These are phyloP conservation scores for Drosophila mojavensis DNA, from an alignment of 1,140 invertebrate species.

Conservation along the genomic window DNA sequence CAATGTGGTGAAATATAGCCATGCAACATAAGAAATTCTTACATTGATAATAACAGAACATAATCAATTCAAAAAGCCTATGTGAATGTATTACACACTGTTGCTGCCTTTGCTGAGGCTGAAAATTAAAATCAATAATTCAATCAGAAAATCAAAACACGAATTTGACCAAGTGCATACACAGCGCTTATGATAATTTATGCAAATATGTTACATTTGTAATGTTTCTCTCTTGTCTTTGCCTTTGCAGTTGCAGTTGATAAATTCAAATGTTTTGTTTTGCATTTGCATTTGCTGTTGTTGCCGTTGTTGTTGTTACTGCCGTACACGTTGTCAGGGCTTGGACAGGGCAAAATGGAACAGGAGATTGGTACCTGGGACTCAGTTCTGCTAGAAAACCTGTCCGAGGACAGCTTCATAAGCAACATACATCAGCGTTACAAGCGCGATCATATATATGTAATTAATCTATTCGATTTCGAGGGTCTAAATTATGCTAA, in stretches of 20 bases:
- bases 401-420: constrained; percentile 90
- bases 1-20: neutral
- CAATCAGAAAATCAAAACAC: constrained; percentile 81
- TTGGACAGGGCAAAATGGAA: constrained; percentile 65
- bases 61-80: constrained; percentile 13
- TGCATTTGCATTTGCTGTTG: constrained; percentile 47
- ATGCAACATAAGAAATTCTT: neutral
- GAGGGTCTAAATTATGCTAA: neutral
- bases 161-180: constrained; percentile 58
- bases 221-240: constrained; percentile 18
- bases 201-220: constrained; percentile 64
- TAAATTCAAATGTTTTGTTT: constrained; percentile 64
- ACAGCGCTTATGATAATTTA: constrained; percentile 64
- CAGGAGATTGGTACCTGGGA: constrained; percentile 89
- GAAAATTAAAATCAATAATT: constrained; percentile 80
- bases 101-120: constrained; percentile 52
- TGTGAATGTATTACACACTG: constrained; percentile 24
- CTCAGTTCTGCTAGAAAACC: constrained; percentile 89
- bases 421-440: constrained; percentile 90
- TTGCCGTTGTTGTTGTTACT: constrained; percentile 37
- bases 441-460: constrained; percentile 92
- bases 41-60: neutral
- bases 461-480: constrained; percentile 81
- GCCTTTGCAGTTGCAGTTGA: constrained; percentile 51
- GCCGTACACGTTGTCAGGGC: constrained; percentile 46